These are phyloP conservation scores for Zophobas atratus DNA, from an alignment of 1,140 invertebrate genomes.

Conservation along the genomic window DNA sequence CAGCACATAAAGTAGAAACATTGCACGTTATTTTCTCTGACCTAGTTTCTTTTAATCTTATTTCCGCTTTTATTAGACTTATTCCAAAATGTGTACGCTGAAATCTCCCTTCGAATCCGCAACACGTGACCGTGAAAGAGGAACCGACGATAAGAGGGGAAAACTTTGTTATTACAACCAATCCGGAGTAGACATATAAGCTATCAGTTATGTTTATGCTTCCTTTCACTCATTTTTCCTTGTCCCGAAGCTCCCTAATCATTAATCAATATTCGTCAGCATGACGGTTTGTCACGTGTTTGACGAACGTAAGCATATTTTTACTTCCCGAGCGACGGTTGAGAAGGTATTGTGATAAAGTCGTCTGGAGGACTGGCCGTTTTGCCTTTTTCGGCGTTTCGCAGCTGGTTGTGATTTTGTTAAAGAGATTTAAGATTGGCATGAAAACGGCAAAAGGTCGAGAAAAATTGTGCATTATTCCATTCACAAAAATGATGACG, in stretches of 20 bases:
- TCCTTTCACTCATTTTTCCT: not conserved
- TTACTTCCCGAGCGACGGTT: not conserved
- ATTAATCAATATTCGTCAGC: slow-evolving; percentile 22
- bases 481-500: no score
- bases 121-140: slow-evolving; percentile 23
- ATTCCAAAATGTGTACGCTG: slow-evolving; percentile 18
- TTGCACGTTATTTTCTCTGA: slow-evolving; percentile 24
- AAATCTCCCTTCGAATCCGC: slow-evolving; percentile 24
- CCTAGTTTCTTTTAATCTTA: slow-evolving; percentile 30
- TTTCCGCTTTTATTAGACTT: slow-evolving; percentile 37
- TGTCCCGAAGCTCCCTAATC: slow-evolving; percentile 10
- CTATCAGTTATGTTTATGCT: slow-evolving; percentile 9
- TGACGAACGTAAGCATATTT: slow-evolving; percentile 3
- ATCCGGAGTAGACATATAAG: not conserved
- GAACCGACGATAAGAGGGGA: slow-evolving; percentile 9
- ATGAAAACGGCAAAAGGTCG: no score
- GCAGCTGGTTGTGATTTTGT: no score
- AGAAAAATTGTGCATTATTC: no score
- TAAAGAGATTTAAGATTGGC: no score
- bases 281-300: slow-evolving; percentile 6
- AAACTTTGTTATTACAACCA: slow-evolving; percentile 14
- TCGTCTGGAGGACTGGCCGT: no score
- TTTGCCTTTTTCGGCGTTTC: no score
- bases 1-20: not conserved
- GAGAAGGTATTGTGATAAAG: no score